Percentiles rank a stretch among this genome's conserved stretches.
phyloP scores from a whole-genome alignment of 2,888 invertebrate genomes.

The Euplagia quadripunctaria region DNA sequence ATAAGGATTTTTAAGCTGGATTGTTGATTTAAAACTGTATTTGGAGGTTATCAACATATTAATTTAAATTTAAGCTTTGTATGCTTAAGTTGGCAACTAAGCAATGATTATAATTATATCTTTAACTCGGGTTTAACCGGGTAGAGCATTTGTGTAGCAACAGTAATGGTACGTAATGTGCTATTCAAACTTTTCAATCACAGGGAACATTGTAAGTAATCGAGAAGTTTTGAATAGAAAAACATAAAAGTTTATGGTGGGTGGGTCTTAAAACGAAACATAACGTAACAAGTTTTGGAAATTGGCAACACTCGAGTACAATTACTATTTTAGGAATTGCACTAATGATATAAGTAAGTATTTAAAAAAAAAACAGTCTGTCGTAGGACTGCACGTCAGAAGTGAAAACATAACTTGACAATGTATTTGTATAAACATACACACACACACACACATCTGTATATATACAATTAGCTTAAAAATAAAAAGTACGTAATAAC shows the following conservation, averaged over 20 bases:
- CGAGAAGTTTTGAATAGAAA: background rate
- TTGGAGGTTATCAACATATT: too few relatives aligned
- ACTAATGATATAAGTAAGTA: background rate
- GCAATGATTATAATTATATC: background rate
- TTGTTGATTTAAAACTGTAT: too few relatives aligned
- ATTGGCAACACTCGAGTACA: background rate
- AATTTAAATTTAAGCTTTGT: too few relatives aligned
- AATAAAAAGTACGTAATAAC: too few relatives aligned
- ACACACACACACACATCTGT: too few relatives aligned
- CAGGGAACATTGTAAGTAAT: background rate
- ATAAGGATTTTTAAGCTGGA: too few relatives aligned
- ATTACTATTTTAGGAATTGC: background rate
- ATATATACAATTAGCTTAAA: too few relatives aligned
- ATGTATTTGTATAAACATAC: too few relatives aligned
- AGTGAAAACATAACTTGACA: too few relatives aligned
- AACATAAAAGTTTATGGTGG: background rate
- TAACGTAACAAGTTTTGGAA: background rate
- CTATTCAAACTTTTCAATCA: background rate
- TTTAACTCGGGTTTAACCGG: background rate
- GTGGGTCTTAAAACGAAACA: background rate
- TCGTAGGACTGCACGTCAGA: too few relatives aligned
- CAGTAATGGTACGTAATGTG: background rate
- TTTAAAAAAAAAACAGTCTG: too few relatives aligned
- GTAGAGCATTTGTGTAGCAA: background rate
- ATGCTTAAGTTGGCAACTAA: background rate